phyloP scores from a whole-genome alignment of 2,888 invertebrate species.

The Dione juno region DNA sequence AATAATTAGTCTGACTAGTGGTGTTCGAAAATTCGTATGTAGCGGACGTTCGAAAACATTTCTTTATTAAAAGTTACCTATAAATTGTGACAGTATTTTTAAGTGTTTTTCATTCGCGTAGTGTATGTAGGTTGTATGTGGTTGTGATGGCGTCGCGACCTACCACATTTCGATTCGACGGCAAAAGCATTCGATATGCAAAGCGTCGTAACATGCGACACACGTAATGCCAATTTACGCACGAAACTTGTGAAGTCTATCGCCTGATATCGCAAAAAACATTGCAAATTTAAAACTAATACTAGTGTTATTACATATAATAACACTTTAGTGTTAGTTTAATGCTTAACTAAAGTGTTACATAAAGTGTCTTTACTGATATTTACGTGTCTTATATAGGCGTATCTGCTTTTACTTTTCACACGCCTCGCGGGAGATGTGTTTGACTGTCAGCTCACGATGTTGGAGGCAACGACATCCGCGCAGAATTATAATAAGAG shows the following conservation, averaged over 20 bases:
- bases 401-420: conserved; percentile 72
- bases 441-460: conserved; percentile 73
- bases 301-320: no score
- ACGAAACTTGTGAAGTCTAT: conserved; percentile 45
- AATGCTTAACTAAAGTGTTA: no score
- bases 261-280: conserved; percentile 30
- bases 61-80: conserved; percentile 36
- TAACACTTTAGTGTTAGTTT: no score
- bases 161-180: conserved; percentile 69
- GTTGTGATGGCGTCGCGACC: conserved; percentile 65
- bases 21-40: conserved; percentile 59
- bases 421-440: conserved; percentile 73
- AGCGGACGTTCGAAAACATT: conserved; percentile 59
- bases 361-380: not conserved
- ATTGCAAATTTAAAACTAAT: not conserved
- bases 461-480: conserved; percentile 73
- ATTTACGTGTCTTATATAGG: conserved; percentile 35
- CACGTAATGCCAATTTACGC: conserved; percentile 74
- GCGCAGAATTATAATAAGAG: conserved; percentile 79
- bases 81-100: conserved; percentile 51
- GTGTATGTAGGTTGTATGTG: conserved; percentile 51
- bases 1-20: conserved; percentile 62
- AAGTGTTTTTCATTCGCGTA: conserved; percentile 57
- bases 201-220: conserved; percentile 61
- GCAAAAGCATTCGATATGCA: conserved; percentile 56